Evolutionary conservation across 2,888 invertebrate species (phyloP).

Genomic region (Anoncus sp.): DNA sequence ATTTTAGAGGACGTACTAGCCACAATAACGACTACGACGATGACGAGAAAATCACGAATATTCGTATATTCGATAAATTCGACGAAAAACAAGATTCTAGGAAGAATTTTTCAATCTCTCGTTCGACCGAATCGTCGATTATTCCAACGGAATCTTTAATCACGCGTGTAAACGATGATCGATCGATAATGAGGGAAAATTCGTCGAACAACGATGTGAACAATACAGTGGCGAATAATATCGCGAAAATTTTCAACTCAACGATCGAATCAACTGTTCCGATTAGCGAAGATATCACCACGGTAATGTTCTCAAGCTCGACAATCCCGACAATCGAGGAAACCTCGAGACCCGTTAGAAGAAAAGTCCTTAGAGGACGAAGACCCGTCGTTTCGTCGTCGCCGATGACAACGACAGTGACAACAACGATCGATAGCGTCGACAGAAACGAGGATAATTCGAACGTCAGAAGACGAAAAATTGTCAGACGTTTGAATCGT

Average conservation of each 20-base stretch:
- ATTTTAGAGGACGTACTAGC: too few relatives aligned
- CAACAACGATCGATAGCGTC: conserved; percentile 10
- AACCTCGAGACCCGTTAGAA: conserved; percentile 58
- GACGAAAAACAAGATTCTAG: background rate
- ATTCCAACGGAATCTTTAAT: too few relatives aligned
- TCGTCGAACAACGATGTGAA: background rate
- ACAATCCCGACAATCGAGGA: conserved; percentile 29
- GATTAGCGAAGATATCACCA: background rate
- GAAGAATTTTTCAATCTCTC: background rate
- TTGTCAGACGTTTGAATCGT: conserved; percentile 75
- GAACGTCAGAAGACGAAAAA: conserved; percentile 72
- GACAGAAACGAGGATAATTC: conserved; percentile 36
- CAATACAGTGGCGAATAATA: background rate
- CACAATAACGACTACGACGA: conserved; percentile 22
- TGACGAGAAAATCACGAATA: conserved; percentile 69
- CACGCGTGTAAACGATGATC: too few relatives aligned
- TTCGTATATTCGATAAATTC: conserved; percentile 68
- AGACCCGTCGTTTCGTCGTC: too few relatives aligned
- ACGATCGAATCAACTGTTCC: conserved; percentile 31
- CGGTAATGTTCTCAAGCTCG: conserved; percentile 3
- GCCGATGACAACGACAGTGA: conserved; percentile 57
- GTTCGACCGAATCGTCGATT: conserved; percentile 13
- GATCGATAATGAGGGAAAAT: background rate
- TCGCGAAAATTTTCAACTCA: background rate
- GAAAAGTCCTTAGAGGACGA: conserved; percentile 71